A percentile compares a stretch with the other conserved stretches of the same genome.
Conservation (phyloP, 2,113 vertebrate genomes). For the Psittacula cyanocephala region DNA sequence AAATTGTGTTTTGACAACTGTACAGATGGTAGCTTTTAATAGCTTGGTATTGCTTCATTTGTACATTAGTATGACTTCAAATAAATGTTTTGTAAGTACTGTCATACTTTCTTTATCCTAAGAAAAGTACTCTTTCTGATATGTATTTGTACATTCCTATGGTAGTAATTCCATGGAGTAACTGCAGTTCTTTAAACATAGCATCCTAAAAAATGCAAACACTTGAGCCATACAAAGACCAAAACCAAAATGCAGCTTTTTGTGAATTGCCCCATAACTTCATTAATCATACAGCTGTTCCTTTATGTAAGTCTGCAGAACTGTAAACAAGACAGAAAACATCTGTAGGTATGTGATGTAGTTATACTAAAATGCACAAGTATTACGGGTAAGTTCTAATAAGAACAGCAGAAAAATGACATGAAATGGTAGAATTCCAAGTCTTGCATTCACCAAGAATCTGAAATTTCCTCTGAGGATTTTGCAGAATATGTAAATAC, state of each 20-base stretch:
- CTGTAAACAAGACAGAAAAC: constrained; percentile 30
- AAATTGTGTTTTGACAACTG: constrained; percentile 49
- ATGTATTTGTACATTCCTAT: constrained; percentile 41
- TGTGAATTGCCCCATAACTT: constrained; percentile 34
- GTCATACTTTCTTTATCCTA: constrained; percentile 38
- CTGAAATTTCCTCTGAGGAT: constrained; percentile 19
- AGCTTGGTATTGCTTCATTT: constrained; percentile 58
- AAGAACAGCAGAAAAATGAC: constrained; percentile 4
- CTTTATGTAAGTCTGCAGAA: constrained; percentile 19
- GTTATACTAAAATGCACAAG: constrained; percentile 33
- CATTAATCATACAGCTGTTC: constrained; percentile 16
- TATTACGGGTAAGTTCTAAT: constrained; percentile 73
- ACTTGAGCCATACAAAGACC: constrained; percentile 2
- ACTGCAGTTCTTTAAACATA: neutral
- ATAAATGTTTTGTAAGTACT: constrained; percentile 57
- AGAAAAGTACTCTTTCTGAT: constrained; percentile 39
- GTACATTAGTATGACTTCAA: constrained; percentile 55
- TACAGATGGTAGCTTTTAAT: constrained; percentile 60
- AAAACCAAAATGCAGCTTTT: constrained; percentile 41
- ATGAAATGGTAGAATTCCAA: constrained; percentile 12
- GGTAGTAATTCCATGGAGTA: constrained; percentile 30
- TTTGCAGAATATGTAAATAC: constrained; percentile 56
- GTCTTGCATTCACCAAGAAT: constrained; percentile 32
- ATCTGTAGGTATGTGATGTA: constrained; percentile 11
- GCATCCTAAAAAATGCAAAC: neutral